Evolutionary conservation across 2,888 invertebrate genomes (phyloP).

Genomic region (Brachynemurus nebulosus): DNA sequence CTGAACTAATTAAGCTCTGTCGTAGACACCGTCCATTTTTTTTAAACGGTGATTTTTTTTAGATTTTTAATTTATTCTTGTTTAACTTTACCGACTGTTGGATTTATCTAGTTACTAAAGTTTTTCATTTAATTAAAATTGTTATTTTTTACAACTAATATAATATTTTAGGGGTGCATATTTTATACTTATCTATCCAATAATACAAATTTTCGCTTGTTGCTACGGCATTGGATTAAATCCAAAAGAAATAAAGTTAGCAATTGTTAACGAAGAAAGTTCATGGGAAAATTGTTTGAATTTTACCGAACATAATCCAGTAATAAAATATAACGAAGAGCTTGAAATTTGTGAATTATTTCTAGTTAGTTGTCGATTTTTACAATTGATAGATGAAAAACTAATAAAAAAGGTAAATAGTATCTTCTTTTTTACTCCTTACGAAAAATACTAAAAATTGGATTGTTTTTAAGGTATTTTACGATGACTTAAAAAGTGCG

Average conservation of each 20-base stretch:
- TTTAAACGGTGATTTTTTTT: too few relatives aligned
- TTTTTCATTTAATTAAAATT: neutral
- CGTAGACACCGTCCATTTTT: too few relatives aligned
- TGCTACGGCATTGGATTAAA: conserved; percentile 69
- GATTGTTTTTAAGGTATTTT: conserved; percentile 37
- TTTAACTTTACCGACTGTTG: too few relatives aligned
- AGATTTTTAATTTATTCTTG: too few relatives aligned
- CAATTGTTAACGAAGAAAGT: conserved; percentile 66
- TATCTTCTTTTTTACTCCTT: too few relatives aligned
- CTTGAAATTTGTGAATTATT: conserved; percentile 35
- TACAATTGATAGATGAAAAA: conserved; percentile 41
- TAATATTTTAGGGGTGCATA: conserved; percentile 51
- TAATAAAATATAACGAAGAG: conserved; percentile 28
- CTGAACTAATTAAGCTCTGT: too few relatives aligned
- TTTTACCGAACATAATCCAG: conserved; percentile 22
- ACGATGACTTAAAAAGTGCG: conserved; percentile 38
- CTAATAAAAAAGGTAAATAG: conserved; percentile 36
- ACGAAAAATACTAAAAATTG: too few relatives aligned
- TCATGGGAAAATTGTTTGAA: conserved; percentile 23
- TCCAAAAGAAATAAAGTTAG: conserved; percentile 55
- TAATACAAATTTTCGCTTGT: conserved; percentile 66
- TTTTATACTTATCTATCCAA: conserved; percentile 69
- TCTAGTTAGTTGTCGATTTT: conserved; percentile 46
- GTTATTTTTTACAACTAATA: conserved; percentile 13
- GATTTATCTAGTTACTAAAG: conserved; percentile 33